Evolutionary conservation across 2,888 invertebrate species (phyloP).

Genomic region (Celastrina argiolus): DNA sequence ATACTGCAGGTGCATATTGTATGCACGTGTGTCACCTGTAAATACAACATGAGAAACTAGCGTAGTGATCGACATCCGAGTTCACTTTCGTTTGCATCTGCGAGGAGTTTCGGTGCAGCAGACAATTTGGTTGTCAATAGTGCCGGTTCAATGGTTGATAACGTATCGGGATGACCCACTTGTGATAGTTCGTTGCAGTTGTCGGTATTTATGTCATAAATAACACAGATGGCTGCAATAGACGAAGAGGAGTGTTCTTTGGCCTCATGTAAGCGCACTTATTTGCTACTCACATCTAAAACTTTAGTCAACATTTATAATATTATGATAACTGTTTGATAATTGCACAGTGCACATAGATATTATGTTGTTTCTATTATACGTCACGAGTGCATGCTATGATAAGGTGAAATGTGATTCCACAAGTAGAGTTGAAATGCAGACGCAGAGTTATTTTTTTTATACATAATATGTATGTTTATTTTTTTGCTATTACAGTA

Average conservation of each 20-base stretch:
- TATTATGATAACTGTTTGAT: background rate
- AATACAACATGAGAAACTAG: conserved; percentile 11
- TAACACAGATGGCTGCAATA: conserved; percentile 2
- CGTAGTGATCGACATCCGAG: background rate
- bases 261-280: conserved; percentile 5
- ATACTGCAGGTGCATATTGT: conserved; percentile 46
- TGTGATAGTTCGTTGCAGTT: background rate
- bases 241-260: background rate
- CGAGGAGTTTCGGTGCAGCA: background rate
- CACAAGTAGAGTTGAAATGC: background rate
- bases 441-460: background rate
- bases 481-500: background rate
- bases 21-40: conserved; percentile 43
- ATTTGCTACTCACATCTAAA: background rate
- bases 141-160: conserved; percentile 18
- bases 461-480: background rate
- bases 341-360: background rate
- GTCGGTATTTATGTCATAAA: background rate
- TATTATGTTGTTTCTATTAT: background rate
- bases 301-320: background rate
- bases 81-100: conserved; percentile 17
- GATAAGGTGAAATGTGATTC: background rate
- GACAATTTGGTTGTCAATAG: background rate
- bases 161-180: conserved; percentile 12
- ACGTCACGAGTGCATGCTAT: background rate